Evolutionary conservation across 1,140 invertebrate species (phyloP), one percentile per base, ranked within the genome.

Genomic region (Piezodorus guildinii): DNA sequence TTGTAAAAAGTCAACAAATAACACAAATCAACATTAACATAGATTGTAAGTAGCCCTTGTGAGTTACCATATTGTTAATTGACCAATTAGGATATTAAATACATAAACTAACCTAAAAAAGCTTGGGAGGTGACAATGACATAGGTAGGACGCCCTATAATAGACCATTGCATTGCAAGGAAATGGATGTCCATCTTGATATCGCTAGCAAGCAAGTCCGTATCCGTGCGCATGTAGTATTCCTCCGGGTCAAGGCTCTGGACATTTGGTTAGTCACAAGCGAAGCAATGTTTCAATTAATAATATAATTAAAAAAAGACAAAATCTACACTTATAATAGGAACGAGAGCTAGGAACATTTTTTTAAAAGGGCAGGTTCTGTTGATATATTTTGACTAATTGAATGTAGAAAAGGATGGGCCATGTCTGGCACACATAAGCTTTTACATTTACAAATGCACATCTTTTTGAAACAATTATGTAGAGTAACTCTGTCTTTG

Each of bases 221-320:
- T 84, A 81, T 96, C 91, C 73, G 89, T 90, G 72, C 89, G 89
- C 73, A 88, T 88, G 83, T 95, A 94, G 82, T 91, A 91, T 75
- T 93, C 87, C 75, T 91, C 88, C 76, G 87, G 85, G 80, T 94
- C 91, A 82, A 94, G 86, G 78, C 91, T 92, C 91, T 94, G 49
- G 16, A 60, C 58, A 60, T 39, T 52, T 5, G 25, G 58, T 39
- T 39, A 34, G 58, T 60, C 52, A 56, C 52, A 56, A 56, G 17
- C 52, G 17, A 56, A 56, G 52, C 52, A 49, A 19, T 49, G 34
- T 39, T 39, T 39, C 34, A 39, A 39, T 39, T 39, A 39, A 39
- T 39, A 39, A 39, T 49, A 49, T 39, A 39, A 39, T 49, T 17
- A 49, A 17, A 49, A 5, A 49, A 10, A 49, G 19, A 49, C 2